phyloP scores from a whole-genome alignment of 2,113 vertebrate species.

The Hippocampus barbouri region DNA sequence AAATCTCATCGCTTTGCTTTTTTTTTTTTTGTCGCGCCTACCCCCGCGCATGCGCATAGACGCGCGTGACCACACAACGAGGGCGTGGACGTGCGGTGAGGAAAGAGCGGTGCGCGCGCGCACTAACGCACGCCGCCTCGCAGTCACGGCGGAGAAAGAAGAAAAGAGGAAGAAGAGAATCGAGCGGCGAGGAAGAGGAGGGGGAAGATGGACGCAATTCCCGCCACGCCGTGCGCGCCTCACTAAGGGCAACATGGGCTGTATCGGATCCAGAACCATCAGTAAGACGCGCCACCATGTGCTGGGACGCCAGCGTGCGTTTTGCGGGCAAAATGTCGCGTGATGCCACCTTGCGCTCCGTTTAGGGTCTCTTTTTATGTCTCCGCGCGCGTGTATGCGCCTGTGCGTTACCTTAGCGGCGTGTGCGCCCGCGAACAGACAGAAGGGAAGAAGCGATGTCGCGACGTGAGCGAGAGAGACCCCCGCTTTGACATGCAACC shows the following conservation, averaged over 20 bases:
- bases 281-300: constrained; percentile 57
- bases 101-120: constrained; percentile 24
- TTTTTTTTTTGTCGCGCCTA: background rate
- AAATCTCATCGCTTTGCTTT: background rate
- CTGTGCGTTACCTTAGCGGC: constrained; percentile 8
- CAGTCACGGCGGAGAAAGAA: constrained; percentile 43
- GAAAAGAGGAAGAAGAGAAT: constrained; percentile 14
- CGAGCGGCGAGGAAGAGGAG: constrained; percentile 12
- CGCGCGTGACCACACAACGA: background rate
- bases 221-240: constrained; percentile 61
- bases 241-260: constrained; percentile 75
- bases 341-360: constrained; percentile 17
- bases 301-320: constrained; percentile 3
- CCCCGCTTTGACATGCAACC: constrained; percentile 45
- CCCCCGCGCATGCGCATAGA: background rate
- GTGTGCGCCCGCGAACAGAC: background rate
- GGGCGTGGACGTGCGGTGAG: constrained; percentile 6
- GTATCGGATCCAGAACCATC: constrained; percentile 77
- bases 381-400: background rate
- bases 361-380: background rate
- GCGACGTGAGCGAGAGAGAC: background rate
- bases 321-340: constrained; percentile 28
- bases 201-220: constrained; percentile 56
- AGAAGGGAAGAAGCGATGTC: background rate
- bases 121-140: constrained; percentile 36